Percentiles rank a stretch among this genome's conserved stretches.
Conservation (phyloP, 2,113 vertebrate genomes). For the Carollia perspicillata region DNA sequence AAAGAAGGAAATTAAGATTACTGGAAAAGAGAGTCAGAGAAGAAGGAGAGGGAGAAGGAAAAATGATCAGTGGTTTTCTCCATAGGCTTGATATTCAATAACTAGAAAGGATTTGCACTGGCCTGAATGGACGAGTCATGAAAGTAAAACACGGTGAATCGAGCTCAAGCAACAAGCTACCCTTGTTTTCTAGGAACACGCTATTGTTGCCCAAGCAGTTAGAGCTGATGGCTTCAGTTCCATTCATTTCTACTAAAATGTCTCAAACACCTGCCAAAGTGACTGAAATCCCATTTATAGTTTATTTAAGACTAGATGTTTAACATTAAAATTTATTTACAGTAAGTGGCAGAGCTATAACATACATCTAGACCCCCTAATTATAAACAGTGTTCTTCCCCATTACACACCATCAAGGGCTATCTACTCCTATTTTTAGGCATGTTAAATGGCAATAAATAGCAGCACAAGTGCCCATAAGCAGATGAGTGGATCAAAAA, state of each 20-base stretch:
- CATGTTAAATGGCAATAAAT: background rate
- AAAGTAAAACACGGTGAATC: background rate
- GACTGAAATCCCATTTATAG: background rate
- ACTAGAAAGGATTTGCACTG: background rate
- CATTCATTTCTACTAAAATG: background rate
- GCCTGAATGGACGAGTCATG: background rate
- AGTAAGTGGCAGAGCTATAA: background rate
- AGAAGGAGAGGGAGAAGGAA: background rate
- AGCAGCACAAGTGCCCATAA: background rate
- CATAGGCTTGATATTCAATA: background rate
- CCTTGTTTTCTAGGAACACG: background rate
- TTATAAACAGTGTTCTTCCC: background rate
- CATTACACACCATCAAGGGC: background rate
- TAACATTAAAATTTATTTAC: slow-evolving; percentile 4
- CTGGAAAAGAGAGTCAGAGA: background rate
- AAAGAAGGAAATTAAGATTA: background rate
- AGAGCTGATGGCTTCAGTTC: background rate
- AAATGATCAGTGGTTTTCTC: background rate
- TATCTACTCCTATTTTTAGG: background rate
- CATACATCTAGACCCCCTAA: background rate
- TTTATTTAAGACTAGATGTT: background rate
- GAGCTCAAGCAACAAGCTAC: background rate
- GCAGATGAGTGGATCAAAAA: background rate
- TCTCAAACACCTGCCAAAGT: background rate
- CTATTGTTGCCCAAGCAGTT: background rate